These are phyloP conservation scores for Propsilocerus akamusi DNA, from an alignment of 1,140 invertebrate species.

Conservation along the genomic window DNA sequence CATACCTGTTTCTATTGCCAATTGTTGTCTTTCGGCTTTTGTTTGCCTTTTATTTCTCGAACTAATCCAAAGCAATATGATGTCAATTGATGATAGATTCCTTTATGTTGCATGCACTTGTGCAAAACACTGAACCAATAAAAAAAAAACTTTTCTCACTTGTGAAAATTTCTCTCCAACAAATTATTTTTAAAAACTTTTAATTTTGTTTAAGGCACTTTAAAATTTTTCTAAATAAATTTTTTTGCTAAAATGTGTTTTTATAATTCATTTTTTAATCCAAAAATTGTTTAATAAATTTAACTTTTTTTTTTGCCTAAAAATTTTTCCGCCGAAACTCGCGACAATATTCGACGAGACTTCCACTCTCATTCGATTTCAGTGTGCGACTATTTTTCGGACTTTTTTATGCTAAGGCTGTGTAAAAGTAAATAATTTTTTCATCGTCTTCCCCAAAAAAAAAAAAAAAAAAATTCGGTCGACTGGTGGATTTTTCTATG, in stretches of 20 bases:
- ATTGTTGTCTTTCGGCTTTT: too few species aligned
- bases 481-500: background rate
- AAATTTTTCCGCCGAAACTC: background rate
- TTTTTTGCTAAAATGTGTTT: background rate
- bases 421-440: background rate
- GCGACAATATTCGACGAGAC: background rate
- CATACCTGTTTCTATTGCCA: constrained; percentile 1
- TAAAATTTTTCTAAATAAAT: background rate
- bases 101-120: too few species aligned
- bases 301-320: background rate
- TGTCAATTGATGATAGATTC: too few species aligned
- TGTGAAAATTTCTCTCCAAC: too few species aligned
- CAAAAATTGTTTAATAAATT: background rate
- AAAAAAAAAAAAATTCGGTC: too few species aligned
- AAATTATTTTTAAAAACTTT: background rate
- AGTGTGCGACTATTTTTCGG: background rate
- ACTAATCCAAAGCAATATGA: constrained; percentile 1
- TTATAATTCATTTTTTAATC: background rate
- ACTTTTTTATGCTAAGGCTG: constrained; percentile 1
- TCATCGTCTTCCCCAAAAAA: background rate
- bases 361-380: background rate
- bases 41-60: background rate
- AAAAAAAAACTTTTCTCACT: too few species aligned
- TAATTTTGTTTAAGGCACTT: background rate
- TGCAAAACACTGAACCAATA: too few species aligned